Conservation (phyloP, 2,888 invertebrate species). For the Ecliptopera silaceata region DNA sequence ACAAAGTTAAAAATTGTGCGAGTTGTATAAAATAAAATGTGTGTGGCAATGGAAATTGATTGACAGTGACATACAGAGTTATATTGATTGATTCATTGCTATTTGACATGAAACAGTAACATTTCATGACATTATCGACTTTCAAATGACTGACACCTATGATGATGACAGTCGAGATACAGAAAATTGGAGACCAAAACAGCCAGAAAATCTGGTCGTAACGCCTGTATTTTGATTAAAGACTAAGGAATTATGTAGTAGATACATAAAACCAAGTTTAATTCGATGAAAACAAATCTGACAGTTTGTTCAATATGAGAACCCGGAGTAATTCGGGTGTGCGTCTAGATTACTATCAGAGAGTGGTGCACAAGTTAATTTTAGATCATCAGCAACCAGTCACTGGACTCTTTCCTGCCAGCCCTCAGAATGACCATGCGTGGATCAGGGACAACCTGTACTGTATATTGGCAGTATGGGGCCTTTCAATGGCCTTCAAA, state of each 20-base stretch:
- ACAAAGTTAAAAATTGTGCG: no score
- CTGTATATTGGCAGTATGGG: slow-evolving; percentile 98
- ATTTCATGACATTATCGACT: slow-evolving; percentile 51
- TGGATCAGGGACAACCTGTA: slow-evolving; percentile 99
- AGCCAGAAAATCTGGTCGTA: slow-evolving; percentile 4
- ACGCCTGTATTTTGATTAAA: no score
- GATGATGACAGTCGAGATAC: not conserved
- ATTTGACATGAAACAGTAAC: not conserved
- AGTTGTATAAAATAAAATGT: no score
- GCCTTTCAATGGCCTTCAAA: slow-evolving; percentile 98
- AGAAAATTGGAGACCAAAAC: no score
- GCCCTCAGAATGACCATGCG: slow-evolving; percentile 93
- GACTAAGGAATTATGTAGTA: no score
- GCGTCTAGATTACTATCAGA: slow-evolving; percentile 97
- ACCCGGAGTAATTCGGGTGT: slow-evolving; percentile 95
- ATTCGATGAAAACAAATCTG: not conserved
- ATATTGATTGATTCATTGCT: not conserved
- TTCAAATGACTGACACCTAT: slow-evolving; percentile 64
- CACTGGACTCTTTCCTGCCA: slow-evolving; percentile 97
- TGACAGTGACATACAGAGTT: not conserved
- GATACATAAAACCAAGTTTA: not conserved
- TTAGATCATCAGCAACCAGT: slow-evolving; percentile 97
- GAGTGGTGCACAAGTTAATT: slow-evolving; percentile 96
- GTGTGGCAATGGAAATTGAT: no score
- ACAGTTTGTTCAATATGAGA: slow-evolving; percentile 83